These are phyloP conservation scores for Potorous gilbertii DNA, from an alignment of 2,797 vertebrate species.

Conservation along the genomic window DNA sequence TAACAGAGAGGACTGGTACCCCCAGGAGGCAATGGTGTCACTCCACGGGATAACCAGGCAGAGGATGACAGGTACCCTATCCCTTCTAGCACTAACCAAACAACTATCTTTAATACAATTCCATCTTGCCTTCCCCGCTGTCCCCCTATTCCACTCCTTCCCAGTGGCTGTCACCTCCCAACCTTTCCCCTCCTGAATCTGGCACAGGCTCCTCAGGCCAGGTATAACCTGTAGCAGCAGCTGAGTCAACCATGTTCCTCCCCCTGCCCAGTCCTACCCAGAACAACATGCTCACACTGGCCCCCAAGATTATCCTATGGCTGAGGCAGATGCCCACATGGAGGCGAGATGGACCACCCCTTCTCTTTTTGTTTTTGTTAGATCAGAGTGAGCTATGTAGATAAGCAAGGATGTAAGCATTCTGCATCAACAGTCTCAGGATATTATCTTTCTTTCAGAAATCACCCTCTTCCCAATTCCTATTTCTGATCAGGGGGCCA, in stretches of 20 bases:
- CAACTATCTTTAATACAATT: neutral
- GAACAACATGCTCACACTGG: neutral
- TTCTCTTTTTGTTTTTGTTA: neutral
- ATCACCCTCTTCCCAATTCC: neutral
- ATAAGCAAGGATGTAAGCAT: neutral
- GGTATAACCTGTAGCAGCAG: neutral
- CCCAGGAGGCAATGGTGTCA: neutral
- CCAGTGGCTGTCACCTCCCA: neutral
- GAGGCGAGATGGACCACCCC: neutral
- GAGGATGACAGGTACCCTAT: neutral
- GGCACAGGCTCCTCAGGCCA: neutral
- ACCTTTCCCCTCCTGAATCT: neutral
- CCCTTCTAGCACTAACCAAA: neutral
- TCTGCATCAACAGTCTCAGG: neutral
- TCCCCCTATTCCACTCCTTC: neutral
- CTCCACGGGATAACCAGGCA: neutral
- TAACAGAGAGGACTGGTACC: neutral
- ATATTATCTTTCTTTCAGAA: neutral
- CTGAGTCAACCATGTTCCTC: neutral
- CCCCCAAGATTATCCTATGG: neutral
- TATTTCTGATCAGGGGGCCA: neutral
- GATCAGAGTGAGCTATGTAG: neutral
- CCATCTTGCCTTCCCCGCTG: neutral
- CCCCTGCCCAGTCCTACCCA: neutral
- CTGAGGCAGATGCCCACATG: neutral